Conservation (phyloP, 1,140 invertebrate genomes). For the Bombus cullumanus region DNA sequence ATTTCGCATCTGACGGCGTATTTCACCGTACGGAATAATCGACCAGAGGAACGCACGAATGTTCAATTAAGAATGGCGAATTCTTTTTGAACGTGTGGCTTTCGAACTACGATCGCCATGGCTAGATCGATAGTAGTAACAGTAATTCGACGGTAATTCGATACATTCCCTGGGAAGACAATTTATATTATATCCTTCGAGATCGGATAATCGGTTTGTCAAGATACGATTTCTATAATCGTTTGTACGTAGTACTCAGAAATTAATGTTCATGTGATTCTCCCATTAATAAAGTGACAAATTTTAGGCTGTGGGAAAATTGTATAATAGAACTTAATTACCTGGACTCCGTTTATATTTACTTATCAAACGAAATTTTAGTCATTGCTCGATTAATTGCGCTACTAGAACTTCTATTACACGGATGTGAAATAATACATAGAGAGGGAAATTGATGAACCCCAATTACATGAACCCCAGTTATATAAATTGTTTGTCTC, state of each 20-base stretch:
- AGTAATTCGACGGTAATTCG: too few relatives aligned
- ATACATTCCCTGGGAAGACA: too few relatives aligned
- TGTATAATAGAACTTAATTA: background rate
- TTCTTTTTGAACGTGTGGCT: background rate
- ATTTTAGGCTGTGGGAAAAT: background rate
- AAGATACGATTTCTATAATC: background rate
- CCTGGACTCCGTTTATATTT: background rate
- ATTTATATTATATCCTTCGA: too few relatives aligned
- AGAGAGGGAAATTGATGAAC: background rate
- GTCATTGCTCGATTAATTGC: too few relatives aligned
- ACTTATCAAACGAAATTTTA: too few relatives aligned
- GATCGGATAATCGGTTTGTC: background rate
- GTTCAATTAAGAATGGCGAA: background rate
- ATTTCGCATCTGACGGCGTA: slow-evolving; percentile 40
- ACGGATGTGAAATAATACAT: background rate
- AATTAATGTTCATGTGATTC: background rate
- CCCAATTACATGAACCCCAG: too few relatives aligned
- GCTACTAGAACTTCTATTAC: background rate
- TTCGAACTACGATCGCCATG: background rate
- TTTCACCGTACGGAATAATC: background rate
- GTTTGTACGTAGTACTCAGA: background rate
- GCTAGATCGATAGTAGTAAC: background rate
- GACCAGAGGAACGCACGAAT: background rate
- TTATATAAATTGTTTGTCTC: too few relatives aligned
- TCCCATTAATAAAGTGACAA: too few relatives aligned